Evolutionary conservation across 2,888 invertebrate species (phyloP), one percentile per base, ranked within the genome.

Genomic region (Acleris cristana): DNA sequence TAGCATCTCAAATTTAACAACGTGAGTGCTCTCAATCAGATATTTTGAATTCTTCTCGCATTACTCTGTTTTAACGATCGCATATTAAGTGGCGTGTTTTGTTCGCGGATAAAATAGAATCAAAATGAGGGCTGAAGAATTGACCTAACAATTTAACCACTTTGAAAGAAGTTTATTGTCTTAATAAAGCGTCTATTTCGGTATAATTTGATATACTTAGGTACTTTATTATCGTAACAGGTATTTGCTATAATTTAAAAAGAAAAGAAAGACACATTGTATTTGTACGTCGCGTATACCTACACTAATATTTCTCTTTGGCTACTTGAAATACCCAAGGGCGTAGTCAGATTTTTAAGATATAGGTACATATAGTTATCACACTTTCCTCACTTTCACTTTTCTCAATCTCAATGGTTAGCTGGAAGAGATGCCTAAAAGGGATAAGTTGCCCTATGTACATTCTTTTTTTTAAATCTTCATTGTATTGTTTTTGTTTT

Each of bases 41-140:
- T 58, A 58, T 58, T 58, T 58, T 44, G 3, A 45, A 57, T 45
- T 48, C 23, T 48, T 45, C 26, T 48, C 48, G 48, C 18, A 23
- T 56, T 56, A 57, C 57, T 23, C 10, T 21, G 21, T 21, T 21
- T 51, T 51, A 51, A 51, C 19, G 51, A 51, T 51, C 21, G 19
- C 21, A 51, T 21, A 48, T 58, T 48, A 58, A 44, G 40, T 40
- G 57, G 18, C 7, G n/a, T 57, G 14, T 44, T 26, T 26, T 44
- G n/a, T 58, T 23, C 45, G 19, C 14, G 40, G 40, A 18, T 19
- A 51, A 2, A 18, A 48, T 48, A 48, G 45, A 48, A 48, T 3
- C 1, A 19, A 10, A 19, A 21, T 21, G 3, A 12, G 10, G 51
- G 12, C 21, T 51, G 12, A 51, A 21, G 8, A 19, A 21, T 51